Evolutionary conservation across 2,888 invertebrate species (phyloP).

Genomic region (Molanna angustata): DNA sequence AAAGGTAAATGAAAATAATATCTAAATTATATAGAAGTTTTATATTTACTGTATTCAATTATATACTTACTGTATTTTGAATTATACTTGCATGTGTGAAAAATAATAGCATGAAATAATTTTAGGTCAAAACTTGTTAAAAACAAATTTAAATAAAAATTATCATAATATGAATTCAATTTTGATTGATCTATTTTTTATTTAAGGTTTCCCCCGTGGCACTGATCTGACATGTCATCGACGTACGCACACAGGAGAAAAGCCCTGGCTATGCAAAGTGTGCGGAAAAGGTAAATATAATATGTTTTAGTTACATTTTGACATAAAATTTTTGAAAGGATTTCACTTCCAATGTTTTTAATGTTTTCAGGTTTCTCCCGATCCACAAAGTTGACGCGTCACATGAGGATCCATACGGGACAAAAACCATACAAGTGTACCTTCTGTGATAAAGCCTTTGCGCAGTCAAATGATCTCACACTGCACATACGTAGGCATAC

Average conservation of each 20-base stretch:
- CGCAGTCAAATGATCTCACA: constrained; percentile 70
- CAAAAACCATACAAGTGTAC: constrained; percentile 60
- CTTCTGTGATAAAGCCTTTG: constrained; percentile 57
- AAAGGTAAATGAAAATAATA: constrained; percentile 53
- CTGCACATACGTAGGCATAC: constrained; percentile 69
- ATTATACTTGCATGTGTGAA: no score
- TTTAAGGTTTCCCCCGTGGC: constrained; percentile 55
- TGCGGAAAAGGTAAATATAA: constrained; percentile 47
- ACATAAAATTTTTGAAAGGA: no score
- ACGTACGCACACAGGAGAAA: constrained; percentile 60
- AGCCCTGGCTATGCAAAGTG: constrained; percentile 53
- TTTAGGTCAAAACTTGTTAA: no score
- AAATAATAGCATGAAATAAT: no score
- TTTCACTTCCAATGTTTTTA: not conserved
- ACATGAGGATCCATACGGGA: constrained; percentile 60
- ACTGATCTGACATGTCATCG: constrained; percentile 61
- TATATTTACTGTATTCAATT: no score
- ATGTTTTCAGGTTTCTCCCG: constrained; percentile 51
- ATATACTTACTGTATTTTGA: no score
- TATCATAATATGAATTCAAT: no score
- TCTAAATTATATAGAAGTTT: no score
- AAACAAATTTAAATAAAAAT: no score
- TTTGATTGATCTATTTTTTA: not conserved
- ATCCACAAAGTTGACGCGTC: constrained; percentile 59
- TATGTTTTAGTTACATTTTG: not conserved